A percentile compares a stretch with the other conserved stretches of the same genome.
phyloP scores from a whole-genome alignment of 1,140 invertebrate species.

The Neodiprion pinetum region DNA sequence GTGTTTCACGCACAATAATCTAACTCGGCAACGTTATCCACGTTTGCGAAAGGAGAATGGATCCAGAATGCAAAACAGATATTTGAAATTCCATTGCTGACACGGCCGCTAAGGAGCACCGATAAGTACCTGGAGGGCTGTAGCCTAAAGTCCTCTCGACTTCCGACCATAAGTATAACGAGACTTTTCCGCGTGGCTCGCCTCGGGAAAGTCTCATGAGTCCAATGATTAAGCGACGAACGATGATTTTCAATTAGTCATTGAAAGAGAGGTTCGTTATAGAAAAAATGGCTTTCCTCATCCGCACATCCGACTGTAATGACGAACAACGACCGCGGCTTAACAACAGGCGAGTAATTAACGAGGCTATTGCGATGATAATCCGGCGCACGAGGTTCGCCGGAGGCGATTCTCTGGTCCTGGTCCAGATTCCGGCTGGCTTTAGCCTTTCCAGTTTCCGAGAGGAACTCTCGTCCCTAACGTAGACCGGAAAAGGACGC shows the following conservation, averaged over 20 bases:
- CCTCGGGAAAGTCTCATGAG: too few species aligned
- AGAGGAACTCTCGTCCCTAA: neutral
- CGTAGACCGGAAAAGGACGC: neutral
- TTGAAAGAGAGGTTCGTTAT: neutral
- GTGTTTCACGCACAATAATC: too few species aligned
- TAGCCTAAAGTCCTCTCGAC: neutral
- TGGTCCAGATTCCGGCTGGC: too few species aligned
- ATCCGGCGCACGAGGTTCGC: constrained; percentile 44
- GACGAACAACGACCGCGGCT: constrained; percentile 9
- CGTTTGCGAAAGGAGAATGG: constrained; percentile 30
- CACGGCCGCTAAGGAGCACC: neutral
- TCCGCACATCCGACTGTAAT: constrained; percentile 12
- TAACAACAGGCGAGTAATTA: constrained; percentile 39
- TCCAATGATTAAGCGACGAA: too few species aligned
- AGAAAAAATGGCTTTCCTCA: neutral
- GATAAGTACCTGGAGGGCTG: neutral
- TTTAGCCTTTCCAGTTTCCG: neutral
- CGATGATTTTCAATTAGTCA: neutral
- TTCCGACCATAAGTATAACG: neutral
- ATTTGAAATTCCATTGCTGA: constrained; percentile 47
- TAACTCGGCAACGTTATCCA: neutral
- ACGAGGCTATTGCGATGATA: constrained; percentile 50
- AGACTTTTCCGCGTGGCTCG: neutral
- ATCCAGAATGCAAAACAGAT: constrained; percentile 47
- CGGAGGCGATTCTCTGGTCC: constrained; percentile 27